These are phyloP conservation scores for Prionace glauca DNA, from an alignment of 2,797 vertebrate genomes.

Conservation along the genomic window DNA sequence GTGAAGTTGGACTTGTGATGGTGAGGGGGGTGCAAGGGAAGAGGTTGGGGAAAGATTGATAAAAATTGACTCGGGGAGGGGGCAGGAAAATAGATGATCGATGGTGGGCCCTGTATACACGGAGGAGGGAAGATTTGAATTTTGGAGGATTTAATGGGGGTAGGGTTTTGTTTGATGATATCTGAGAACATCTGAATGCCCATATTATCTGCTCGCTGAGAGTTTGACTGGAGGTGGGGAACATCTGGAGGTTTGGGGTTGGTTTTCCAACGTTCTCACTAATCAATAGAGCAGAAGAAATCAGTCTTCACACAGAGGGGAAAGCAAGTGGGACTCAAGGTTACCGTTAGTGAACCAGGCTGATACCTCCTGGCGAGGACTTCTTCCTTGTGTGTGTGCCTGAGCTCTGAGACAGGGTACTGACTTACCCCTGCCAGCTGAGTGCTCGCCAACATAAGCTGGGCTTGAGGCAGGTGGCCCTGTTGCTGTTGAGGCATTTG, in stretches of 20 bases:
- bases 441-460: conserved; percentile 84
- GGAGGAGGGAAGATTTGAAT: too few relatives aligned
- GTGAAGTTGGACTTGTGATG: background rate
- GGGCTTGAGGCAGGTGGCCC: conserved; percentile 77
- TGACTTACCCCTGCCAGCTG: conserved; percentile 80
- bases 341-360: too few relatives aligned
- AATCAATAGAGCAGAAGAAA: too few relatives aligned
- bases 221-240: background rate
- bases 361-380: too few relatives aligned
- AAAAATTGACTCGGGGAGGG: background rate
- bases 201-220: background rate
- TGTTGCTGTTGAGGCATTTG: conserved; percentile 63
- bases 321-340: background rate
- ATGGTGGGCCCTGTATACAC: conserved; percentile 12
- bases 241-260: background rate
- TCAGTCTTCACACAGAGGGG: background rate
- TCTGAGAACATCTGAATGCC: too few relatives aligned
- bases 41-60: conserved; percentile 11
- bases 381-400: too few relatives aligned
- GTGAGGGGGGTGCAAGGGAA: background rate
- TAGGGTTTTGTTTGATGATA: too few relatives aligned
- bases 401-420: too few relatives aligned
- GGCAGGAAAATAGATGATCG: background rate
- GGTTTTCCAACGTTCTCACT: background rate
- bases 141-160: too few relatives aligned